A percentile compares a stretch with the other conserved stretches of the same genome.
Conservation (phyloP, 1,140 invertebrate species). For the Drosophila asahinai region DNA sequence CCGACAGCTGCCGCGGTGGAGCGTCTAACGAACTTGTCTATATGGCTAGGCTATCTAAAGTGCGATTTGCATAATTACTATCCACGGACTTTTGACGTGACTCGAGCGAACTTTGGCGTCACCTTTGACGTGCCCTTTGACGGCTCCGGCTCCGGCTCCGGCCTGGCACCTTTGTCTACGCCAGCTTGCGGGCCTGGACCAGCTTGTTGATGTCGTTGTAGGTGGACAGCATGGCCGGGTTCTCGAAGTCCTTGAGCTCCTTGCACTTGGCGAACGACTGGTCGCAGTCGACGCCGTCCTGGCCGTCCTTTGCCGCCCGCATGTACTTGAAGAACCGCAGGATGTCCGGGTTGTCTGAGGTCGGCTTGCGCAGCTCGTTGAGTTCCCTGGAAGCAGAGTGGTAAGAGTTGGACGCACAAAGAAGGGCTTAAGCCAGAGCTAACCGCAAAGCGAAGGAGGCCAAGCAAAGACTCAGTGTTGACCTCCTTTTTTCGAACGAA, state of each 20-base stretch:
- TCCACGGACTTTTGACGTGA: conserved; percentile 53
- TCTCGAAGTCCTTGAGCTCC: conserved; percentile 87
- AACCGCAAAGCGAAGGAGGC: background rate
- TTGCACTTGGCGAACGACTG: conserved; percentile 87
- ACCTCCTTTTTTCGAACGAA: conserved; percentile 1
- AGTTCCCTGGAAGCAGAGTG: conserved; percentile 88
- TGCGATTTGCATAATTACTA: conserved; percentile 78
- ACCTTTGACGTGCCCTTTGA: conserved; percentile 8
- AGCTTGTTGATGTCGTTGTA: conserved; percentile 94
- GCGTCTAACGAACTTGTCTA: conserved; percentile 41
- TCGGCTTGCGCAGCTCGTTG: conserved; percentile 92
- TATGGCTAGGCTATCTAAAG: conserved; percentile 75
- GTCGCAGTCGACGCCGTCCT: conserved; percentile 90
- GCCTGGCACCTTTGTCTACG: conserved; percentile 42
- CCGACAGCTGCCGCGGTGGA: conserved; percentile 48
- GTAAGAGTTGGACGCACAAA: conserved; percentile 2
- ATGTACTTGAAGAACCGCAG: conserved; percentile 94
- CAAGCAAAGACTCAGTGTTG: background rate
- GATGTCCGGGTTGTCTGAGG: conserved; percentile 93
- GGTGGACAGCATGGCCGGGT: conserved; percentile 93
- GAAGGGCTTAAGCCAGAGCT: background rate
- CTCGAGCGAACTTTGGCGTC: conserved; percentile 48
- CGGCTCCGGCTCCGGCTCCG: background rate
- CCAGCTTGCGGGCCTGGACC: conserved; percentile 90
- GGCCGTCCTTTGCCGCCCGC: conserved; percentile 94